Conservation (phyloP, 2,113 vertebrate genomes). For the Paramormyrops kingsleyae region DNA sequence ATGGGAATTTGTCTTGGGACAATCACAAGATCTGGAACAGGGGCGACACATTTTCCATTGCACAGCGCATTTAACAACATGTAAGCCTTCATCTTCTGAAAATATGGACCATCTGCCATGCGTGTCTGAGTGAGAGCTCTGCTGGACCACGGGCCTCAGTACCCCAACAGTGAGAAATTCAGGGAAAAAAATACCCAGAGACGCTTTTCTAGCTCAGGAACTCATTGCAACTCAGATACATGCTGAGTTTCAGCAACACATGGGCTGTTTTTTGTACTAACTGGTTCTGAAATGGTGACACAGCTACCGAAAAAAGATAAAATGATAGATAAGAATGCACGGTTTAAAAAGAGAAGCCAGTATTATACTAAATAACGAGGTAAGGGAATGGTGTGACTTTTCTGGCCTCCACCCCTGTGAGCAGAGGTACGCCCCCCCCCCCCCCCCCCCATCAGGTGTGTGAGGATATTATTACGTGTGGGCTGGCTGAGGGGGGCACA, state of each 20-base stretch:
- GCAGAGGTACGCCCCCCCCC: not conserved
- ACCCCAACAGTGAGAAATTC: not conserved
- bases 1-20: not conserved
- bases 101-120: not conserved
- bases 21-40: not conserved
- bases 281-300: not conserved
- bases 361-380: not conserved
- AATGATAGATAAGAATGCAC: not conserved
- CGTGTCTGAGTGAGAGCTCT: not conserved
- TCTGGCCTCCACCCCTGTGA: not conserved
- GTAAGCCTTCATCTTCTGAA: not conserved
- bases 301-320: not conserved
- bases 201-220: not conserved
- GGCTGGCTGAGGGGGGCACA: not conserved
- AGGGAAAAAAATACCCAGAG: not conserved
- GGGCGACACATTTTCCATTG: not conserved
- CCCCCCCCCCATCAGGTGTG: not conserved
- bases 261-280: not conserved
- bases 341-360: not conserved
- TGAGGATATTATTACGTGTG: not conserved
- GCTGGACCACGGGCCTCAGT: not conserved
- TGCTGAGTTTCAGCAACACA: not conserved
- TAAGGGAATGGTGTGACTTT: not conserved
- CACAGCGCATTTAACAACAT: not conserved
- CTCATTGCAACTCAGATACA: not conserved